phyloP scores from a whole-genome alignment of 2,113 vertebrate genomes.

The Sardina pilchardus region DNA sequence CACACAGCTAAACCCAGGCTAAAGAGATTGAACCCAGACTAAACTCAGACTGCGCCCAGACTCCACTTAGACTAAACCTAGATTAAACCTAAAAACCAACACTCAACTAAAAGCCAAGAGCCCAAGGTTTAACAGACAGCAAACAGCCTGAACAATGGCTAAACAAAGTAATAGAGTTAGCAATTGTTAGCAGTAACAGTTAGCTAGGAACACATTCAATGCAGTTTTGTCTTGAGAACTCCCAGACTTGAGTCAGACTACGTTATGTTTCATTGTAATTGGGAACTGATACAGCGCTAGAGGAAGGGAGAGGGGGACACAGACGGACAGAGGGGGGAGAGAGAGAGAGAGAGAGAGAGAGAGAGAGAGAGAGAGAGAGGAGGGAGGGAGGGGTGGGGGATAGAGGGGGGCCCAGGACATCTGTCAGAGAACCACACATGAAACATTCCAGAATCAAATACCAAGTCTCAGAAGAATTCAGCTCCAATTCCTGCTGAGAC shows the following conservation, averaged over 20 bases:
- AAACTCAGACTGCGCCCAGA: not conserved
- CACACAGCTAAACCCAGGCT: no score
- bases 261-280: not conserved
- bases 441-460: not conserved
- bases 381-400: not conserved
- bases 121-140: not conserved
- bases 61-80: no score
- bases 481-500: slow-evolving; percentile 21
- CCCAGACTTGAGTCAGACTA: not conserved
- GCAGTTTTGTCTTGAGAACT: not conserved
- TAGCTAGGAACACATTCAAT: not conserved
- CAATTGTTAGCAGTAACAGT: not conserved
- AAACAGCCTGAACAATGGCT: not conserved
- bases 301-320: slow-evolving; percentile 19
- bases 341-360: no score
- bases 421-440: not conserved
- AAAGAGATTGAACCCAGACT: not conserved
- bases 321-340: not conserved
- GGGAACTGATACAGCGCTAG: not conserved
- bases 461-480: not conserved
- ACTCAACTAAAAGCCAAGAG: not conserved
- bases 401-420: slow-evolving; percentile 12
- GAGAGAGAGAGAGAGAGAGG: not conserved
- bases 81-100: not conserved
- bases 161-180: not conserved